Conservation (phyloP, 2,797 vertebrate species). For the Diglossa cyanea region DNA sequence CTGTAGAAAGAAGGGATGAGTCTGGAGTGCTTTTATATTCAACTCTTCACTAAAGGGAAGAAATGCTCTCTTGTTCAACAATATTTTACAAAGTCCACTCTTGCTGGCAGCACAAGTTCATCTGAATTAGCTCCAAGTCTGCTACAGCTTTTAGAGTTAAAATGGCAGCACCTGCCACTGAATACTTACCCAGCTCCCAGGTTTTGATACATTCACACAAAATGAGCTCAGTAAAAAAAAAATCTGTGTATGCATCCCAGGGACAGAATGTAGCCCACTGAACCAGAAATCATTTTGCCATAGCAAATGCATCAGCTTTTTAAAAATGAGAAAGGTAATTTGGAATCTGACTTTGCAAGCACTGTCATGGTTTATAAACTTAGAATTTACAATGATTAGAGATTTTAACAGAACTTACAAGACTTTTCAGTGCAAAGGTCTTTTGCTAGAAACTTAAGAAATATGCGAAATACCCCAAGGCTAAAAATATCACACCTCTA, state of each 20-base stretch:
- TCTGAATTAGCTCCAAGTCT: background rate
- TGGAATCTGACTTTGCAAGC: background rate
- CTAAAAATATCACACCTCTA: background rate
- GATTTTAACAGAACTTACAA: background rate
- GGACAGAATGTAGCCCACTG: background rate
- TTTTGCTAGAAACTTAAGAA: background rate
- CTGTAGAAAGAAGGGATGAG: conserved; percentile 71
- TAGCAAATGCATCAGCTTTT: background rate
- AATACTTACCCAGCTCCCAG: background rate
- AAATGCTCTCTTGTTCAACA: background rate
- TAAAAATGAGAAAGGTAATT: background rate
- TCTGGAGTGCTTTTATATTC: conserved; percentile 77
- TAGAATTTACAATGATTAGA: background rate
- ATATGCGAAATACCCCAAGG: background rate
- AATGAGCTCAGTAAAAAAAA: background rate
- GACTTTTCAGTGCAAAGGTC: background rate
- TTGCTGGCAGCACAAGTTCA: background rate
- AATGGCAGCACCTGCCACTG: background rate
- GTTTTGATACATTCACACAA: background rate
- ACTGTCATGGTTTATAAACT: background rate
- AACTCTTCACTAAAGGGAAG: conserved; percentile 79
- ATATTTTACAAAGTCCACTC: background rate
- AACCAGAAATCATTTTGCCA: background rate
- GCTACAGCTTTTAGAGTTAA: background rate
- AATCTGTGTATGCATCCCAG: background rate